Evolutionary conservation across 2,888 invertebrate genomes (phyloP), one percentile per base, ranked within the genome.

Genomic region (Piscicola geometra): DNA sequence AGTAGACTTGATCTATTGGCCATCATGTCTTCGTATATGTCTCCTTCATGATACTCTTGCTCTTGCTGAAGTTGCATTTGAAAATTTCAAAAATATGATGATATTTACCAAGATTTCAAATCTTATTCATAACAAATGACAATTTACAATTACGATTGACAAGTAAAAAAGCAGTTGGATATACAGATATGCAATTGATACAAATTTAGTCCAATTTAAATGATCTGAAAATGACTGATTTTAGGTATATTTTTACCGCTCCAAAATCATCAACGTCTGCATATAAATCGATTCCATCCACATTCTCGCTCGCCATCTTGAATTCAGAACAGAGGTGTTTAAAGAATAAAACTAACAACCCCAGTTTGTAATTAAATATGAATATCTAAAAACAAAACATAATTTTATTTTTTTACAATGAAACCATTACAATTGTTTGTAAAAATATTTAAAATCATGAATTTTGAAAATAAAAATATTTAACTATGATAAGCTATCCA

Each of bases 11-110:
- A 25, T 33, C 76, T 50, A 12, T 78, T 75, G 30, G 79, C 77
- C 41, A 80, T 78, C 50, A 80, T 78, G 66, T 79, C 80, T 76
- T 80, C 80, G 71, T 79, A 80, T 33, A 80, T 71, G 68, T 80
- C 80, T 18, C 47, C 69, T 68, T 79, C 78, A 32, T 74, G 71
- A 68, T 71, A 76, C 15, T 79, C 78, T 21, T 67, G 69, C 35
- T 78, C 79, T 77, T 79, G 73, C 60, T 56, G 25, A 47, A 15
- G 21, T 15, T 47, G 50, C 50, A 47, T 15, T 15, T 69, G 12
- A 69, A 32, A 15, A 69, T 32, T 69, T 30, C n/a, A n/a, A n/a
- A n/a, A n/a, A n/a, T n/a, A n/a, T n/a, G n/a, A n/a, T n/a, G n/a
- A n/a, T n/a, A n/a, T n/a, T n/a, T n/a, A n/a, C n/a, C n/a, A n/a